These are phyloP conservation scores for Merops nubicus DNA, from an alignment of 2,113 vertebrate genomes.

Conservation along the genomic window DNA sequence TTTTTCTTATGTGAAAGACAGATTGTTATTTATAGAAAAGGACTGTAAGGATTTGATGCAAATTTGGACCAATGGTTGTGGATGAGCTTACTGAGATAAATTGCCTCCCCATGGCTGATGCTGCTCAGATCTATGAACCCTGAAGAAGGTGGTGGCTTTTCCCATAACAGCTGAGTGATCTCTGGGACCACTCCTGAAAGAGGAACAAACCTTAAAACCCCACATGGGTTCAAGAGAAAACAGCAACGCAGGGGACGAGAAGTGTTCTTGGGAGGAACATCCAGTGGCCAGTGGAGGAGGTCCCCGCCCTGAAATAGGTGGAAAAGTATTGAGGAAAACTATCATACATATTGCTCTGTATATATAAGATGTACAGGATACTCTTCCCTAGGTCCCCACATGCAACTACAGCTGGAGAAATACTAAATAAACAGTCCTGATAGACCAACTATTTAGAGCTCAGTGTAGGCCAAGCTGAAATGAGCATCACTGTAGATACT, in stretches of 20 bases:
- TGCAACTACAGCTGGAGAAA: not conserved
- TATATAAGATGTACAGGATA: too few species aligned
- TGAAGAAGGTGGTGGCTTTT: not conserved
- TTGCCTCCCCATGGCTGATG: not conserved
- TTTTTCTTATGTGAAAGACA: not conserved
- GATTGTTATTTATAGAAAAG: not conserved
- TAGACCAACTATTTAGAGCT: not conserved
- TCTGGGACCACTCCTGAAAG: not conserved
- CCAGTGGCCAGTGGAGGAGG: not conserved
- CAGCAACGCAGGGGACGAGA: fast-evolving
- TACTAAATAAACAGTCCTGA: not conserved
- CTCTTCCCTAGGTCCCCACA: not conserved
- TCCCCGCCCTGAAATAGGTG: not conserved
- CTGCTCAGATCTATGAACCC: not conserved
- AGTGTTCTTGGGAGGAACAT: not conserved
- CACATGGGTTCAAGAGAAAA: not conserved
- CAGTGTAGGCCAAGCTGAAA: not conserved
- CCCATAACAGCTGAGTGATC: not conserved
- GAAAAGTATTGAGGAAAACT: not conserved
- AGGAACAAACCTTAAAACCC: not conserved
- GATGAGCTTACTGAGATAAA: not conserved
- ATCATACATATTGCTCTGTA: fast-evolving
- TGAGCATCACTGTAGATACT: not conserved
- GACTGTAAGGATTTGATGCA: not conserved
- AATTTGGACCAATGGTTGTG: not conserved